phyloP scores from a whole-genome alignment of 2,797 vertebrate genomes.

The Capromys pilorides region DNA sequence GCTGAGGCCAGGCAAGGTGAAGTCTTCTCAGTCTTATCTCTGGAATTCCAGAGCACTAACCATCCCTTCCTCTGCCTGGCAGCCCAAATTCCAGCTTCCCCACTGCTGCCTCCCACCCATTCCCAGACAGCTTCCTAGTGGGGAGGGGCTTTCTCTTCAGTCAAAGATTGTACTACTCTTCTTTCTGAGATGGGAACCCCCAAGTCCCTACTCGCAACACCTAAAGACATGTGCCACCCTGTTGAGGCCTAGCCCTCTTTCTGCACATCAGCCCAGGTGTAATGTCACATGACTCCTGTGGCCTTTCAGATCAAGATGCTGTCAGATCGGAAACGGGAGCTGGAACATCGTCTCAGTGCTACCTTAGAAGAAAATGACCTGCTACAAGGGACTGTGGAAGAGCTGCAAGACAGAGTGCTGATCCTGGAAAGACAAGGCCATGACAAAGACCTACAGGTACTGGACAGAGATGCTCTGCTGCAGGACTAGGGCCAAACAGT shows the following conservation, averaged over 20 bases:
- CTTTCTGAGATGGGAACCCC: neutral
- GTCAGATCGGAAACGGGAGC: slow-evolving; percentile 94
- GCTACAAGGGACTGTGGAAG: slow-evolving; percentile 93
- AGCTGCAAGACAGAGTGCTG: slow-evolving; percentile 93
- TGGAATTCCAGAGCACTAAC: slow-evolving; percentile 74
- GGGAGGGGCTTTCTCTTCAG: slow-evolving; percentile 56
- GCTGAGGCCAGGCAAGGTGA: neutral
- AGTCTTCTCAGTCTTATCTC: slow-evolving; percentile 65
- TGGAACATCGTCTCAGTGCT: slow-evolving; percentile 91
- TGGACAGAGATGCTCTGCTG: neutral
- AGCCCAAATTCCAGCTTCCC: slow-evolving; percentile 85
- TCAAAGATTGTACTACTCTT: slow-evolving; percentile 41
- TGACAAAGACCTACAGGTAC: slow-evolving; percentile 96
- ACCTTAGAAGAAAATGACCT: slow-evolving; percentile 95
- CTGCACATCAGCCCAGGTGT: neutral
- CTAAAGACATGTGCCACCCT: neutral
- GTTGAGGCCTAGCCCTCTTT: neutral
- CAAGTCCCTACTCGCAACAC: neutral
- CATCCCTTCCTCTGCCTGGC: slow-evolving; percentile 85
- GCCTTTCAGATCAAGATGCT: slow-evolving; percentile 95
- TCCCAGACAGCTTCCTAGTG: slow-evolving; percentile 56
- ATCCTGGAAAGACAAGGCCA: slow-evolving; percentile 93
- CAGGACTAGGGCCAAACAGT: neutral
- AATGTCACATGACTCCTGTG: neutral
- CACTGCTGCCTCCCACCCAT: slow-evolving; percentile 70